Conservation (phyloP, 2,888 invertebrate genomes). For the Acronicta psi region DNA sequence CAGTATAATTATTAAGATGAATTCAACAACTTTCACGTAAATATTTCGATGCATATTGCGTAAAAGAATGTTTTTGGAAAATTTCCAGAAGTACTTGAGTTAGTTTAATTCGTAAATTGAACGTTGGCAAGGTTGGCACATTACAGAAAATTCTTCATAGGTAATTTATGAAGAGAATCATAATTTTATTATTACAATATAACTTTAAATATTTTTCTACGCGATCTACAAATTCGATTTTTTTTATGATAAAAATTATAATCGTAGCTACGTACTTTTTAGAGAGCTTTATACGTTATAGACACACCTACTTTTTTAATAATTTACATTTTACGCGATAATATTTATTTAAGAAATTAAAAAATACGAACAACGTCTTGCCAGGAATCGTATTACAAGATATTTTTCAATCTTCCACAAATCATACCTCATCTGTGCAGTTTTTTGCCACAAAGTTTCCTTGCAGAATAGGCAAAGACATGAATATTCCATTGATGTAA, state of each 20-base stretch:
- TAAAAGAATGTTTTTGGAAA: slow-evolving; percentile 18
- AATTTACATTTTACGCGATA: slow-evolving; percentile 4
- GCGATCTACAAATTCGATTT: slow-evolving; percentile 42
- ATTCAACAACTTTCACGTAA: slow-evolving; percentile 11
- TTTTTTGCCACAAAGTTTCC: not conserved
- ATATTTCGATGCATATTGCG: slow-evolving; percentile 5
- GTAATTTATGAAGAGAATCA: too few species aligned
- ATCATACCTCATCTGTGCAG: too few species aligned
- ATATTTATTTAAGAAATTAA: too few species aligned
- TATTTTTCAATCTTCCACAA: too few species aligned
- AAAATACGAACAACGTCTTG: too few species aligned
- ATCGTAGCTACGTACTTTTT: slow-evolving; percentile 26
- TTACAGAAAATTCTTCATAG: too few species aligned
- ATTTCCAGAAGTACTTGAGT: too few species aligned
- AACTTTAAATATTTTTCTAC: slow-evolving; percentile 16
- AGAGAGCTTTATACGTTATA: slow-evolving; percentile 44
- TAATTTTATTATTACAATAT: not conserved
- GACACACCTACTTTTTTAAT: slow-evolving; percentile 20
- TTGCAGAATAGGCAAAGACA: not conserved
- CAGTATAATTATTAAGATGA: not conserved
- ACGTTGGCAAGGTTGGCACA: too few species aligned
- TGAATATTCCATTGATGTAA: not conserved
- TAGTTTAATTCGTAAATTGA: too few species aligned
- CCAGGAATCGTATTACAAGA: too few species aligned
- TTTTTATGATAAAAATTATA: slow-evolving; percentile 38